Percentiles rank a stretch among this genome's conserved stretches.
phyloP scores from a whole-genome alignment of 1,140 invertebrate genomes.

The Oryzaephilus surinamensis region DNA sequence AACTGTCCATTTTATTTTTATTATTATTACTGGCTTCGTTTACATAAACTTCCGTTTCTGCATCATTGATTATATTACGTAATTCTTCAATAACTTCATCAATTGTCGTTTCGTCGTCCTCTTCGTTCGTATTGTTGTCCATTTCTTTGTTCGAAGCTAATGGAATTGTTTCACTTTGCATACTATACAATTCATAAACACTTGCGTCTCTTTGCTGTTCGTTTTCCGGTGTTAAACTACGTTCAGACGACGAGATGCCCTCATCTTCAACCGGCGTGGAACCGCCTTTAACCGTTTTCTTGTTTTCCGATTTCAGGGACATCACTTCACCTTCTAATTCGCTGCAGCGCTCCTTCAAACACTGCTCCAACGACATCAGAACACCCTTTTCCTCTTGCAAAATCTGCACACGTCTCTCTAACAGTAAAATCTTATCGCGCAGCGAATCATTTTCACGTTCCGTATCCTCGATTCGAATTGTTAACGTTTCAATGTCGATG shows the following conservation, averaged over 20 bases:
- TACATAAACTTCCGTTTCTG: slow-evolving; percentile 58
- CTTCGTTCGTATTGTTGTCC: slow-evolving; percentile 35
- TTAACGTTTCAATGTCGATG: slow-evolving; percentile 57
- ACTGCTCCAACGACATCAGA: slow-evolving; percentile 62
- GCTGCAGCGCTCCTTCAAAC: slow-evolving; percentile 61
- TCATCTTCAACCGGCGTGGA: slow-evolving; percentile 67
- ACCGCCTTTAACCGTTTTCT: slow-evolving; percentile 13
- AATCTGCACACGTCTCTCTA: slow-evolving; percentile 61
- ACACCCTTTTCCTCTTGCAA: slow-evolving; percentile 69
- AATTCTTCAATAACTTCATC: slow-evolving; percentile 80
- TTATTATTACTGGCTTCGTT: slow-evolving; percentile 36
- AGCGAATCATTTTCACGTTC: slow-evolving; percentile 48
- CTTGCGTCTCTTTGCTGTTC: slow-evolving; percentile 46
- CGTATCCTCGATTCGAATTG: slow-evolving; percentile 43
- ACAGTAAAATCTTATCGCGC: slow-evolving; percentile 50
- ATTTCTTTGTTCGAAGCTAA: no score
- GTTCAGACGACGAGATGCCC: slow-evolving; percentile 73
- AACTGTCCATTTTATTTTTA: slow-evolving; percentile 26
- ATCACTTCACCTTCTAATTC: slow-evolving; percentile 50
- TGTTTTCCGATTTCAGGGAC: slow-evolving; percentile 27
- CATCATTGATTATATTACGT: slow-evolving; percentile 73
- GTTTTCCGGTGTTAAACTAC: slow-evolving; percentile 58
- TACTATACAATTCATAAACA: slow-evolving; percentile 50
- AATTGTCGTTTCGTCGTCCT: slow-evolving; percentile 73
- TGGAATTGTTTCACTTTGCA: slow-evolving; percentile 49